Percentiles rank a stretch among this genome's conserved stretches.
Conservation (phyloP, 2,888 invertebrate species). For the Chironomus tentans region DNA sequence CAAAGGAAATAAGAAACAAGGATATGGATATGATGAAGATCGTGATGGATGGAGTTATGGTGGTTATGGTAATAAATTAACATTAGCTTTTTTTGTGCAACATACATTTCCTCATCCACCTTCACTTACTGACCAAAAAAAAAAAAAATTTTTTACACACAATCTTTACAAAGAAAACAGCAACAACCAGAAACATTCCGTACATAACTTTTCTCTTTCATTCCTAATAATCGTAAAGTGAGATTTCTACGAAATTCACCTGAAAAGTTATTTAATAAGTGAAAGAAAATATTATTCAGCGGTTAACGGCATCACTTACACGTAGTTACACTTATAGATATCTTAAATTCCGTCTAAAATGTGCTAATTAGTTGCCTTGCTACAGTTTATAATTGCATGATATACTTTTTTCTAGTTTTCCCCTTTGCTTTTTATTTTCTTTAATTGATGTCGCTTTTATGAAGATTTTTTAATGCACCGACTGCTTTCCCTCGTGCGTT, state of each 20-base stretch:
- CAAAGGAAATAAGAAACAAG: not conserved
- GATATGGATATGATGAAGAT: not conserved
- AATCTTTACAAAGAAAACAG: too few species aligned
- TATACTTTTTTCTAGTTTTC: not conserved
- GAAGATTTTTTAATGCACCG: not conserved
- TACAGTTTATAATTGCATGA: not conserved
- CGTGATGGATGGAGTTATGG: not conserved
- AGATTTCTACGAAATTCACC: not conserved
- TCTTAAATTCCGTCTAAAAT: not conserved
- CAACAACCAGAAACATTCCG: not conserved
- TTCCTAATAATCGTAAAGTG: too few species aligned
- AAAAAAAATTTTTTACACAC: too few species aligned
- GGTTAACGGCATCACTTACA: not conserved
- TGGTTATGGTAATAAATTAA: not conserved
- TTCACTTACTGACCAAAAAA: too few species aligned
- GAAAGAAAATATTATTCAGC: not conserved
- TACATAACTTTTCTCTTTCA: not conserved
- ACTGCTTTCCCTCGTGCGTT: not conserved
- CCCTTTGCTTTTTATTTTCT: not conserved
- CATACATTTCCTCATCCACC: not conserved
- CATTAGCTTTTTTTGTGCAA: not conserved
- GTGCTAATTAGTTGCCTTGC: not conserved
- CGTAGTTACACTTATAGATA: too few species aligned
- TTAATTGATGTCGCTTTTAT: not conserved
- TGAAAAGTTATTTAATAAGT: not conserved